phyloP scores from a whole-genome alignment of 2,888 invertebrate species.

The Fragum fragum region DNA sequence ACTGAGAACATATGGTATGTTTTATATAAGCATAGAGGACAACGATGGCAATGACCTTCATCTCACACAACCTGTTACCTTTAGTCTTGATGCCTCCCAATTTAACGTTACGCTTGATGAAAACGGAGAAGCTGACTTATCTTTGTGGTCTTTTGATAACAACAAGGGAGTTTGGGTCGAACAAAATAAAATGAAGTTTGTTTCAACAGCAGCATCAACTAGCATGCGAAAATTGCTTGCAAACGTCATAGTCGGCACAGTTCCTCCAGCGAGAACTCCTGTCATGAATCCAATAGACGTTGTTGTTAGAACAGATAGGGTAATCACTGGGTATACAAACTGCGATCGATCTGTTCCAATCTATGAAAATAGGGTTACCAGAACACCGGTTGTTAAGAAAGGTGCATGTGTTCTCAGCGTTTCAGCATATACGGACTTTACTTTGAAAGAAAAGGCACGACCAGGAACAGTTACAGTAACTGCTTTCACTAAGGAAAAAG shows the following conservation, averaged over 20 bases:
- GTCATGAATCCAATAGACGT: background rate
- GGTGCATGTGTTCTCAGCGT: constrained; percentile 34
- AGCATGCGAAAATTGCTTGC: constrained; percentile 12
- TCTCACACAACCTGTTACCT: constrained; percentile 20
- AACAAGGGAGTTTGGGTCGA: constrained; percentile 52
- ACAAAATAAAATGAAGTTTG: constrained; percentile 11
- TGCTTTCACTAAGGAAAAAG: constrained; percentile 10
- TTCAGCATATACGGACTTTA: constrained; percentile 32
- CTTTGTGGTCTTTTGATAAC: constrained; percentile 37
- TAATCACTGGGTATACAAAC: background rate
- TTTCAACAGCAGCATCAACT: background rate
- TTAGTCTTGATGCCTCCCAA: constrained; percentile 26
- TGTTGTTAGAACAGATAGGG: background rate
- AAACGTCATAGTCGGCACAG: background rate
- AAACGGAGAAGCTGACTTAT: constrained; percentile 35
- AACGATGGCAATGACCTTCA: constrained; percentile 16
- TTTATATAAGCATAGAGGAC: constrained; percentile 27
- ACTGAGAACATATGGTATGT: constrained; percentile 38
- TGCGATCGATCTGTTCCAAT: constrained; percentile 22
- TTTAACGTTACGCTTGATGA: constrained; percentile 36
- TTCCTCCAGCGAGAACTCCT: background rate
- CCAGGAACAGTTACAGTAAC: background rate
- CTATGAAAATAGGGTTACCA: background rate
- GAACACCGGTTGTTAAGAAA: background rate
- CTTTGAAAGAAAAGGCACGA: background rate